These are phyloP conservation scores for Drosophila eohydei DNA, from an alignment of 2,888 invertebrate species.

Conservation along the genomic window DNA sequence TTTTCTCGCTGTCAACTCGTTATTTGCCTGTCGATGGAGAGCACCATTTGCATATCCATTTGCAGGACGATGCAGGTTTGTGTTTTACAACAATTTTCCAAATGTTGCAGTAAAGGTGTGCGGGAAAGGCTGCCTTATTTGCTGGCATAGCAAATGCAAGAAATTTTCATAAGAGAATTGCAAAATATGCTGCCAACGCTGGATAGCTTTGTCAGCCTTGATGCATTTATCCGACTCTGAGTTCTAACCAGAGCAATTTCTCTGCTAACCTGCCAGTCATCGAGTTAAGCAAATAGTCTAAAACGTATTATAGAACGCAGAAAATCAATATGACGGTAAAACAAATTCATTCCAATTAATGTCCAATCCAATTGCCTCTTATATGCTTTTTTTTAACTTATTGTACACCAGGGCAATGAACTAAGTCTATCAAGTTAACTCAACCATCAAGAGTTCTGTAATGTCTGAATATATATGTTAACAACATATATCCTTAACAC, in stretches of 20 bases:
- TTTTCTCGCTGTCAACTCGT: constrained; percentile 16
- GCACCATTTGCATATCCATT: constrained; percentile 27
- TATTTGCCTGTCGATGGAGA: constrained; percentile 12
- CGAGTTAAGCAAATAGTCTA: neutral
- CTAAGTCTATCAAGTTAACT: too few species aligned
- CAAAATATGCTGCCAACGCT: constrained; percentile 31
- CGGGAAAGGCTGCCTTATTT: constrained; percentile 1
- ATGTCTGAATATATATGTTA: too few species aligned
- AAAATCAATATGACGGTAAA: neutral
- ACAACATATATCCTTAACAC: too few species aligned
- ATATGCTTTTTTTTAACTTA: too few species aligned
- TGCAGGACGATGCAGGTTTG: constrained; percentile 4
- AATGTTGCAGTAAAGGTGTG: constrained; percentile 1
- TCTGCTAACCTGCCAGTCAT: neutral
- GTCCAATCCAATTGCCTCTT: too few species aligned
- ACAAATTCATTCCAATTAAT: too few species aligned
- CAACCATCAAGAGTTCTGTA: too few species aligned
- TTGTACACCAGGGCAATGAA: too few species aligned
- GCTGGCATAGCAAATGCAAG: constrained; percentile 32
- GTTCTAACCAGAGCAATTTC: too few species aligned
- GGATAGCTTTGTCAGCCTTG: constrained; percentile 1
- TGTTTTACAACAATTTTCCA: constrained; percentile 34
- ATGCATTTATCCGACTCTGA: constrained; percentile 1
- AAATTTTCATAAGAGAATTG: constrained; percentile 16
- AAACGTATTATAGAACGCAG: too few species aligned